Conservation (phyloP, 2,888 invertebrate genomes). For the Eupithecia centaureata region DNA sequence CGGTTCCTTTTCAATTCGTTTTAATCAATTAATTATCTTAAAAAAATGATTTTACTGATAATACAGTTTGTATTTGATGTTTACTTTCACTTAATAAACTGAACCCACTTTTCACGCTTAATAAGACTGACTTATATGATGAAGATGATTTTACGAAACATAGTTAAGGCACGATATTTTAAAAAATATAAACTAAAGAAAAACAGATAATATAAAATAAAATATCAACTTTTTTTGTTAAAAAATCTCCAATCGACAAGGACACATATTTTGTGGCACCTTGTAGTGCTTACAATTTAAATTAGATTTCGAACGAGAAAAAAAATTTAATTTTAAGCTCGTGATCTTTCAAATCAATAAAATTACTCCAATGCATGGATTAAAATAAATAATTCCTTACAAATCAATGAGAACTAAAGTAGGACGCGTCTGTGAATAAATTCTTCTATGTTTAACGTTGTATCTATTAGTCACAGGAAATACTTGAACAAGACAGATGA, state of each 20-base stretch:
- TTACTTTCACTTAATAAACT: no score
- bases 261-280: neutral
- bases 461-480: slow-evolving; percentile 29
- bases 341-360: neutral
- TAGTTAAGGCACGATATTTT: neutral
- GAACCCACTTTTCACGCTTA: no score
- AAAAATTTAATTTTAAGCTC: neutral
- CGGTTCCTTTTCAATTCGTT: no score
- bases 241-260: neutral
- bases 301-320: neutral
- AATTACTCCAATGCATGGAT: neutral
- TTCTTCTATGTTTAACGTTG: neutral
- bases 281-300: neutral
- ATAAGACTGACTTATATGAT: no score
- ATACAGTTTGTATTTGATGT: no score
- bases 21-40: no score
- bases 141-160: no score
- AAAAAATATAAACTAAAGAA: neutral
- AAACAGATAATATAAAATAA: no score
- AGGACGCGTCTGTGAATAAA: slow-evolving; percentile 3
- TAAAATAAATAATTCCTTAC: neutral
- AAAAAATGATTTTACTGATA: no score
- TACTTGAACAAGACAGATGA: slow-evolving; percentile 16
- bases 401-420: neutral
- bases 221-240: no score